Percentiles rank a stretch among this genome's conserved stretches.
phyloP scores from a whole-genome alignment of 2,888 invertebrate genomes.

The Plebejus melissa region DNA sequence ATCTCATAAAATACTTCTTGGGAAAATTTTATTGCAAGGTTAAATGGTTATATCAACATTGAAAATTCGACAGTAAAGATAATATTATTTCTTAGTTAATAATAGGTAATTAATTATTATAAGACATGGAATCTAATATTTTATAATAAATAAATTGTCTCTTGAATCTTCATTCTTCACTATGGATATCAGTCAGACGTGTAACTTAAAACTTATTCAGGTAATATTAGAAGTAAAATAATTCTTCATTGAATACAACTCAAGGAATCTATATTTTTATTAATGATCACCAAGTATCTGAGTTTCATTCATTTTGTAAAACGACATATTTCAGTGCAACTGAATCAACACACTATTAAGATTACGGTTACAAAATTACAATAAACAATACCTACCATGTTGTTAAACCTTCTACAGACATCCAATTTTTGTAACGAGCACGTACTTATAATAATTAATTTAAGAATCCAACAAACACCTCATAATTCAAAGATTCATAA shows the following conservation, averaged over 20 bases:
- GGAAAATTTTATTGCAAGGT: constrained; percentile 4
- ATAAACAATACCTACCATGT: constrained; percentile 17
- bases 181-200: no score
- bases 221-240: no score
- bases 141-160: no score
- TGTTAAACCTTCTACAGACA: neutral
- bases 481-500: no score
- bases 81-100: neutral
- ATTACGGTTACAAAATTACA: neutral
- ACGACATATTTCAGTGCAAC: neutral
- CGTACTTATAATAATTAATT: no score
- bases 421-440: neutral
- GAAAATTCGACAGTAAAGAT: neutral
- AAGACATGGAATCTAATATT: no score
- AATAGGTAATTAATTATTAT: neutral
- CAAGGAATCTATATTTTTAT: no score
- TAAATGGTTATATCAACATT: constrained; percentile 5
- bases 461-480: no score
- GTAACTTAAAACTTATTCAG: no score
- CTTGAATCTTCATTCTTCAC: no score
- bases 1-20: constrained; percentile 1
- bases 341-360: neutral
- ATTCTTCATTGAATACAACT: no score
- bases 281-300: no score
- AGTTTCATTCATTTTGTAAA: neutral